Conservation (phyloP, 1,140 invertebrate genomes). For the Trichonephila inaurata region DNA sequence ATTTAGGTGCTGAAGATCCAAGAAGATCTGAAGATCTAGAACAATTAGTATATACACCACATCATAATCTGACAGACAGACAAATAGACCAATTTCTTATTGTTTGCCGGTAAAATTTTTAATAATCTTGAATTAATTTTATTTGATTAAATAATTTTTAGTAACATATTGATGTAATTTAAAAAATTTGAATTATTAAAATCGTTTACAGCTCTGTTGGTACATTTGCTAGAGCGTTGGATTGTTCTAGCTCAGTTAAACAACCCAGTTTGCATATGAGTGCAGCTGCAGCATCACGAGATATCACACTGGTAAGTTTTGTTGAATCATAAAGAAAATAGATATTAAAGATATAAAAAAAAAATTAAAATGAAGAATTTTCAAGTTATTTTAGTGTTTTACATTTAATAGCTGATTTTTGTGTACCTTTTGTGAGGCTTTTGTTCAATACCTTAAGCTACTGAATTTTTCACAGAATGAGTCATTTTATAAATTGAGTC, state of each 20-base stretch:
- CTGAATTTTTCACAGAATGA: too few species aligned
- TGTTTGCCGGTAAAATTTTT: constrained; percentile 86
- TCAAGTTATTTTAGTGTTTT: too few species aligned
- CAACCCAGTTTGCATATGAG: constrained; percentile 99
- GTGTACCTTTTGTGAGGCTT: too few species aligned
- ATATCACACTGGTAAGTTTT: constrained; percentile 93
- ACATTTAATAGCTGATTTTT: too few species aligned
- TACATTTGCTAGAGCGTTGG: constrained; percentile 98
- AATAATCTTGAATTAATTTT: neutral
- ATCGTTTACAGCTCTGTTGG: constrained; percentile 90
- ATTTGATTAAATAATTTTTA: neutral
- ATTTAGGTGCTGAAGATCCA: constrained; percentile 87
- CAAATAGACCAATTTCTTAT: constrained; percentile 99
- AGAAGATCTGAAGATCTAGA: constrained; percentile 91
- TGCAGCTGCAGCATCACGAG: constrained; percentile 97
- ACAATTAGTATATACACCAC: constrained; percentile 96
- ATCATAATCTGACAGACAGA: constrained; percentile 94
- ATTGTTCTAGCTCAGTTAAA: constrained; percentile 98
- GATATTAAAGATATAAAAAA: too few species aligned
- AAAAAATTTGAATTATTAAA: neutral
- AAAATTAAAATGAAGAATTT: too few species aligned
- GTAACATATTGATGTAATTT: neutral
- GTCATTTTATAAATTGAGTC: too few species aligned
- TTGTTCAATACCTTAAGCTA: too few species aligned
- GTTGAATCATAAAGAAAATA: neutral